Evolutionary conservation across 2,888 invertebrate genomes (phyloP), one percentile per base, ranked within the genome.

Genomic region (Pogonocherus hispidulus): DNA sequence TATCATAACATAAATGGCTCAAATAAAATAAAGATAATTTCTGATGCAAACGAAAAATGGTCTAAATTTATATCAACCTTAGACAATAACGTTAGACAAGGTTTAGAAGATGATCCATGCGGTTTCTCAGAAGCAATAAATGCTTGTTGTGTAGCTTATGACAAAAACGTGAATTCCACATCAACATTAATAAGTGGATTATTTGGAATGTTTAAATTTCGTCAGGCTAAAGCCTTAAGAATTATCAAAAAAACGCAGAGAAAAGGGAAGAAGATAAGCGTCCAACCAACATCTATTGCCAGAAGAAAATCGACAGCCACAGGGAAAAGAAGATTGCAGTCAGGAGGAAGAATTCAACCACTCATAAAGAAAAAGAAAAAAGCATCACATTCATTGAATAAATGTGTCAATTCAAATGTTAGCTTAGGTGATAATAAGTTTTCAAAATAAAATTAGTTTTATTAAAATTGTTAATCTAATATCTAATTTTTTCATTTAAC

Each of bases 261-360:
- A 16, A 62, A 51, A 47, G 62, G 60, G 3, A 51, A 62, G 35
- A 62, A 49, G 20, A 62, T 51, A 62, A 51, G n/a, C 6, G 51
- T 62, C 18, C 62, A 62, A n/a, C 62, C 51, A 51, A 62, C 35
- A 14, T 55, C 63, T 44, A 46, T 63, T 19, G 63, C 44, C 19
- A 54, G 63, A 63, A 22, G 63, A 46, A 46, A 63, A 63, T 44
- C 55, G 22, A 11, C 44, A 14, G 55, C 27, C 11, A 63, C 18
- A 55, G 63, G 44, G 14, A 41, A 46, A 46, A 63, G 46, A 32
- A n/a, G 27, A 22, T 55, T 20, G 14, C 54, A 54, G 52, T 52
- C 52, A n/a, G n/a, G n/a, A n/a, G n/a, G n/a, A n/a, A n/a, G n/a
- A n/a, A n/a, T n/a, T n/a, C n/a, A n/a, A n/a, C n/a, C n/a, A n/a